Evolutionary conservation across 2,113 vertebrate genomes (phyloP).

Genomic region (Smithornis capensis): DNA sequence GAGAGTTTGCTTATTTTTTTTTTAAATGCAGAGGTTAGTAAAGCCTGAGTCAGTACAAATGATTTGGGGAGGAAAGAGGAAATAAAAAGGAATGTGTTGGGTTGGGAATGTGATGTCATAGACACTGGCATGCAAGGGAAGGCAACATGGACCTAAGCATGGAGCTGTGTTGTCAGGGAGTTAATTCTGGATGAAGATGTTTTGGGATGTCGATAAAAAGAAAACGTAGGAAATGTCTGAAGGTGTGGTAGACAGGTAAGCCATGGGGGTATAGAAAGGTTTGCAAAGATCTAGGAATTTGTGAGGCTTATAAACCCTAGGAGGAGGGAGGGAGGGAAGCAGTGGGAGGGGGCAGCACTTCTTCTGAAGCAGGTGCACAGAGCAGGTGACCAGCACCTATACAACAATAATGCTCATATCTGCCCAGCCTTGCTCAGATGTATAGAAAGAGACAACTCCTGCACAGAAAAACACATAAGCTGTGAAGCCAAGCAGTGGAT

Average conservation of each 20-base stretch:
- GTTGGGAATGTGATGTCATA: background rate
- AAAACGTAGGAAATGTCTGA: background rate
- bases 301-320: background rate
- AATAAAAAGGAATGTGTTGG: background rate
- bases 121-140: background rate
- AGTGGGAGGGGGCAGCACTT: rapidly evolving
- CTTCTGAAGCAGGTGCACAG: background rate
- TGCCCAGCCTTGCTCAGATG: background rate
- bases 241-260: background rate
- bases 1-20: background rate
- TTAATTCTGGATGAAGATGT: background rate
- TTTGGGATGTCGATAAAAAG: background rate
- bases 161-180: background rate
- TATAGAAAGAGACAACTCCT: background rate
- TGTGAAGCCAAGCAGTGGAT: background rate
- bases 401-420: background rate
- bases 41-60: background rate
- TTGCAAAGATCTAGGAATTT: background rate
- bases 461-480: background rate
- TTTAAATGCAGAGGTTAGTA: background rate
- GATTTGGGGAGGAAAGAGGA: background rate
- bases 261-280: background rate
- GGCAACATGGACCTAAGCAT: background rate
- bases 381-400: background rate
- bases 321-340: rapidly evolving